A percentile compares a stretch with the other conserved stretches of the same genome.
phyloP scores from a whole-genome alignment of 2,888 invertebrate species.

The Linyphia triangularis region DNA sequence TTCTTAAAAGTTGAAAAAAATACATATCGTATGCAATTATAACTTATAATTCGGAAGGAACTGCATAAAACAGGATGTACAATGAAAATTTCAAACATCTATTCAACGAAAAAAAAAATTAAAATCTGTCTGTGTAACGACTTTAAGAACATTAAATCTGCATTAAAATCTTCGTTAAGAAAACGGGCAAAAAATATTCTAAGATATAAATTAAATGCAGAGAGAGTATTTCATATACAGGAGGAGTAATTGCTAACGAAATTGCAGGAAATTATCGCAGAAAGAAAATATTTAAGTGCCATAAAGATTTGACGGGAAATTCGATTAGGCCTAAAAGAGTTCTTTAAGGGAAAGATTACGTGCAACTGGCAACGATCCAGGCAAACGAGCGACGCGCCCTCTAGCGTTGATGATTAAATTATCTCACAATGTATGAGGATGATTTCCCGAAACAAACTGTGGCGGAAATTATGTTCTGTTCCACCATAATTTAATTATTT shows the following conservation, averaged over 20 bases:
- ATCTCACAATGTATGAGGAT: constrained; percentile 61
- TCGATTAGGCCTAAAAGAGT: constrained; percentile 73
- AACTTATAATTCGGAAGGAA: constrained; percentile 48
- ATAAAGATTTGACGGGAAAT: constrained; percentile 72
- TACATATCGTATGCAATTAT: constrained; percentile 21
- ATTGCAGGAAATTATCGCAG: constrained; percentile 71
- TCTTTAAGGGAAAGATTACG: constrained; percentile 68
- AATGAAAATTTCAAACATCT: constrained; percentile 59
- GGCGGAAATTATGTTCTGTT: constrained; percentile 43
- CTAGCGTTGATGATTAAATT: constrained; percentile 70
- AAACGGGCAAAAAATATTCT: constrained; percentile 31
- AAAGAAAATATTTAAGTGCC: constrained; percentile 73
- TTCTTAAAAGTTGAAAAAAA: constrained; percentile 10
- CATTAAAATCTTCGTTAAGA: constrained; percentile 72
- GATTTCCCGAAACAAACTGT: constrained; percentile 68
- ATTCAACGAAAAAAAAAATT: constrained; percentile 21
- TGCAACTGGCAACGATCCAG: constrained; percentile 67
- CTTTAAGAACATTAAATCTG: constrained; percentile 70
- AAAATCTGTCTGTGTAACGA: constrained; percentile 62
- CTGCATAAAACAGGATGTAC: constrained; percentile 53
- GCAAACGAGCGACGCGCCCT: constrained; percentile 47
- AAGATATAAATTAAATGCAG: constrained; percentile 64
- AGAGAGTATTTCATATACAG: constrained; percentile 54
- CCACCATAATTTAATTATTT: constrained; percentile 58
- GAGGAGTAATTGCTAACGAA: constrained; percentile 69